A percentile compares a stretch with the other conserved stretches of the same genome.
These are phyloP conservation scores for Nasonia vitripennis DNA, from an alignment of 1,140 invertebrate species.

Conservation along the genomic window DNA sequence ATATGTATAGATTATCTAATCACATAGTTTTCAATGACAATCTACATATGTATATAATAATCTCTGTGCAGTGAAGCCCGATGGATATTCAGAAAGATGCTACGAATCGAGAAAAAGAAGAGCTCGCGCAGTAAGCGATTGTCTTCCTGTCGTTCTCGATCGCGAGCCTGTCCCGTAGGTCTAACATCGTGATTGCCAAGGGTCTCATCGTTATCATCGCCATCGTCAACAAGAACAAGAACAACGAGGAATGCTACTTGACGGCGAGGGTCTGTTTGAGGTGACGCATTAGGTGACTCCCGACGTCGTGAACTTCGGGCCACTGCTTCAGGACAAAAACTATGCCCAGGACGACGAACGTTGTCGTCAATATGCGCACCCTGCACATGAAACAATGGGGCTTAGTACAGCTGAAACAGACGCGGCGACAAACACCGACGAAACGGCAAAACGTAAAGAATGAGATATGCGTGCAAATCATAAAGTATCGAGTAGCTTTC, in stretches of 20 bases:
- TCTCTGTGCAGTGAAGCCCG: conserved; percentile 23
- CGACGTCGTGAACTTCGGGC: conserved; percentile 89
- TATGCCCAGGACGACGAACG: conserved; percentile 84
- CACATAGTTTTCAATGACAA: conserved; percentile 38
- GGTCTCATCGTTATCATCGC: background rate
- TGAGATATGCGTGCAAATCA: conserved; percentile 47
- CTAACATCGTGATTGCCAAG: background rate
- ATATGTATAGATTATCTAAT: conserved; percentile 36
- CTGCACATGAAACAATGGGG: conserved; percentile 80
- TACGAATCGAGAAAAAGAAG: background rate
- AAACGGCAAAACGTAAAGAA: conserved; percentile 46
- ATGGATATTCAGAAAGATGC: conserved; percentile 12
- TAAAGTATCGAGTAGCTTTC: background rate
- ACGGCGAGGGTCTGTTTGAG: conserved; percentile 81
- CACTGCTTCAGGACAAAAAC: conserved; percentile 91
- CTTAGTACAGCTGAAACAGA: conserved; percentile 75
- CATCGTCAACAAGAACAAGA: conserved; percentile 6
- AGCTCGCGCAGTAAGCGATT: background rate
- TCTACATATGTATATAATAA: conserved; percentile 46
- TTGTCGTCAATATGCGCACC: conserved; percentile 89
- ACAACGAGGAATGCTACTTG: conserved; percentile 76
- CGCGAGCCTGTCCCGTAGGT: background rate
- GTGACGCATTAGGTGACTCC: conserved; percentile 81
- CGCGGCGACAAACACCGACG: conserved; percentile 59
- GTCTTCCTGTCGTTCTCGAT: background rate